phyloP scores from a whole-genome alignment of 2,797 vertebrate species.

The Prunella strophiata region DNA sequence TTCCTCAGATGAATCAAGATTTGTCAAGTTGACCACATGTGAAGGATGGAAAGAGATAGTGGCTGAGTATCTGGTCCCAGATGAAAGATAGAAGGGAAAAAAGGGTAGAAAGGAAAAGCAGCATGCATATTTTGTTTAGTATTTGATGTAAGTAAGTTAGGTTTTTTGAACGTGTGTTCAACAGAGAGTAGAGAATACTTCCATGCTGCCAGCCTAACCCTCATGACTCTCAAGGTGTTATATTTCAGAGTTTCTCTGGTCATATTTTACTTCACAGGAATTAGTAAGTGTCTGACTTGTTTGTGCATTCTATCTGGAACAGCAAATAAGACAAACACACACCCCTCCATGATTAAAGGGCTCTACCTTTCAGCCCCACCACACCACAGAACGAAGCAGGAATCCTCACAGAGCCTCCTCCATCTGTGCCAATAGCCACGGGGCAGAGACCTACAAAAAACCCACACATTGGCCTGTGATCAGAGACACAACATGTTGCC shows the following conservation, averaged over 20 bases:
- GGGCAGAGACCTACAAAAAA: conserved; percentile 71
- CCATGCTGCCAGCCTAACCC: not conserved
- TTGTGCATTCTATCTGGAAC: not conserved
- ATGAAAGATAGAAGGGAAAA: not conserved
- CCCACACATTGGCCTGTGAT: not conserved
- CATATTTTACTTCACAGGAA: not conserved
- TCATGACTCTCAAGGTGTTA: not conserved
- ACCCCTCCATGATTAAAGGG: not conserved
- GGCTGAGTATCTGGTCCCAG: not conserved
- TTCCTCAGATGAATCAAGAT: not conserved
- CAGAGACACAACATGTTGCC: not conserved
- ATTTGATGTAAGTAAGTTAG: not conserved
- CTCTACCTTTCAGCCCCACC: conserved; percentile 74
- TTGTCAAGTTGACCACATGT: not conserved
- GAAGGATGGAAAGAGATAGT: not conserved
- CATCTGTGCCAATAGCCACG: conserved; percentile 69
- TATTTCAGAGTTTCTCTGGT: not conserved
- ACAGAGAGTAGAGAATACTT: not conserved
- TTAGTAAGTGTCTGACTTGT: not conserved
- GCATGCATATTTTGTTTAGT: not conserved
- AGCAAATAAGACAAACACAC: not conserved
- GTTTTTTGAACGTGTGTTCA: not conserved
- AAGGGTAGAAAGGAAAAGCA: not conserved
- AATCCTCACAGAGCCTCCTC: conserved; percentile 72
- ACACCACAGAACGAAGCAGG: conserved; percentile 72